Base-by-base conservation (phyloP, 2,797 vertebrate species). In the Antennarius maculatus region DNA sequence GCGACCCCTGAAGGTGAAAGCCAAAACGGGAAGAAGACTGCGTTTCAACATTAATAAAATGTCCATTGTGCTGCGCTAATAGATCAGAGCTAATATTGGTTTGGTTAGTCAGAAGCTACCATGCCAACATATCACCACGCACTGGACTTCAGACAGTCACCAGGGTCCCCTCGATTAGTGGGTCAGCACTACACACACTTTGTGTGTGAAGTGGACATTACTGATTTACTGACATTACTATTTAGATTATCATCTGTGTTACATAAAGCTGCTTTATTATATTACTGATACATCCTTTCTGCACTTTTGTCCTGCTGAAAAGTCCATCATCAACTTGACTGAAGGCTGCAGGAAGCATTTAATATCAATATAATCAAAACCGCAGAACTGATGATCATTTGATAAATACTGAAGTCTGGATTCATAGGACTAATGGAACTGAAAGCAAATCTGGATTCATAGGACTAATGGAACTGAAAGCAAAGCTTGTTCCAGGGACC, bases 31-130 rank as follows among this genome's bases (percentile, higher is more conserved):
- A 2, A 23, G 23, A 27, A 45, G 7, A n/a, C 41, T 56, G 43
- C 57, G 34, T 69, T 60, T 52, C 5, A 62, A 27, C 13, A 43
- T 53, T 52, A 67, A 42, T 1, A 42, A 10, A 8, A 23, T 43
- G 2, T 2, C 27, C 13, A 6, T 28, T 4, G 46, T 55, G 41
- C 18, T 27, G 6, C 3, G 60, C 51, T 18, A 54, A 43, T 71
- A 80, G 77, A 79, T 69, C 23, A 69, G 51, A 59, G 76, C 74
- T 57, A 72, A 65, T 41, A 54, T 76, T 61, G 51, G 74, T 81
- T 78, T 85, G 80, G 77, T 81, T 81, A 82, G 88, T 88, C 88
- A 88, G 88, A 83, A 88, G 55, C 75, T 82, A 61, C 4, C 27
- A 62, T 18, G 62, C 42, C 80, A 72, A 70, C 76, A 76, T 74